phyloP scores from a whole-genome alignment of 2,888 invertebrate species.

The Cantharis rufa region DNA sequence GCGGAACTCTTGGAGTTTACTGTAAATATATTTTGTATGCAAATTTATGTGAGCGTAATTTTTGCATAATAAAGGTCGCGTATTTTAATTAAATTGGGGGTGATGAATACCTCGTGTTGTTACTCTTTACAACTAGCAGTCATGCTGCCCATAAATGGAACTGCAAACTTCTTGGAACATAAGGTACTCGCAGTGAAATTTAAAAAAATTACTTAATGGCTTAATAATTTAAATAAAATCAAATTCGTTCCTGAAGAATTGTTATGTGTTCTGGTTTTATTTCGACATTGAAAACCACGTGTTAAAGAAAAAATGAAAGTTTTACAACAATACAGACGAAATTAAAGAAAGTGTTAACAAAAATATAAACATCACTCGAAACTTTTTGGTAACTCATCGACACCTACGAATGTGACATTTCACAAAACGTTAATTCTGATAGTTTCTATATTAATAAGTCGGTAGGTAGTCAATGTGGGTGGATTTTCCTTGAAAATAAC shows the following conservation, averaged over 20 bases:
- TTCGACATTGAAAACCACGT: background rate
- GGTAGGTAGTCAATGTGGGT: constrained; percentile 8
- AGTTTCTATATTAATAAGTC: background rate
- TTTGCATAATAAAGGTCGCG: background rate
- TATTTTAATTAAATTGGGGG: background rate
- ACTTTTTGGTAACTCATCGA: background rate
- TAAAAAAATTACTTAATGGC: background rate
- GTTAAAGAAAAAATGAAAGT: background rate
- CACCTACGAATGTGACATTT: background rate
- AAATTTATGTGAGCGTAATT: background rate
- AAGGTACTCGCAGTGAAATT: background rate
- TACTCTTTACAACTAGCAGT: background rate
- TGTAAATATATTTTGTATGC: background rate
- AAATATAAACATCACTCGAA: background rate
- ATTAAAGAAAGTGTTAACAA: background rate
- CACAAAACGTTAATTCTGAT: background rate
- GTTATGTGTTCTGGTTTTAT: background rate
- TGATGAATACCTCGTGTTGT: background rate
- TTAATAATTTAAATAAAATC: background rate
- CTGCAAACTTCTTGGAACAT: background rate
- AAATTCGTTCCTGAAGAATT: background rate
- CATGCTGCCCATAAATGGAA: background rate
- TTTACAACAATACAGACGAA: background rate
- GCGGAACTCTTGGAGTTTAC: background rate
- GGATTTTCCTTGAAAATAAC: constrained; percentile 19